A percentile compares a stretch with the other conserved stretches of the same genome.
These are phyloP conservation scores for Pseudomugil gertrudae DNA, from an alignment of 2,797 vertebrate species.

Conservation along the genomic window DNA sequence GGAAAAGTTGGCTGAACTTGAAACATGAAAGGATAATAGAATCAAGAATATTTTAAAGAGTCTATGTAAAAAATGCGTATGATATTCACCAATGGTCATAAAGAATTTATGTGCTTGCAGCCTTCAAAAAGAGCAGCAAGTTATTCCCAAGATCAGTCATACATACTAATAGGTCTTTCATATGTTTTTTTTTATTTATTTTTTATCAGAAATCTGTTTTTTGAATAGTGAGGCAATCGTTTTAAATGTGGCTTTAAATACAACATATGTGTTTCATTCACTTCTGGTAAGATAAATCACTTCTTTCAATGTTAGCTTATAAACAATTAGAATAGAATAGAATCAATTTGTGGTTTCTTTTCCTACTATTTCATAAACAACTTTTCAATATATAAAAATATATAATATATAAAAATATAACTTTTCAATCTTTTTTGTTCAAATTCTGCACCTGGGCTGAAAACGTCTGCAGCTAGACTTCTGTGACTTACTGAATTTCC, in stretches of 20 bases:
- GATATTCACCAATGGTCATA: slow-evolving; percentile 68
- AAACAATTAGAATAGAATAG: neutral
- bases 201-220: slow-evolving; percentile 52
- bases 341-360: neutral
- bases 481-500: slow-evolving; percentile 1
- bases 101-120: slow-evolving; percentile 71
- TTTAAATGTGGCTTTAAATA: slow-evolving; percentile 62
- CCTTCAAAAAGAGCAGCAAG: slow-evolving; percentile 65
- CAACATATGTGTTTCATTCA: slow-evolving; percentile 35
- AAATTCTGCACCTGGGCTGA: neutral
- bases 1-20: slow-evolving; percentile 17
- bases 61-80: slow-evolving; percentile 72
- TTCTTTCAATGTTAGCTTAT: slow-evolving; percentile 22
- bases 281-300: slow-evolving; percentile 25
- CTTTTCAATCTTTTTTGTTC: neutral
- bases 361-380: neutral
- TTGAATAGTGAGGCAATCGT: slow-evolving; percentile 61
- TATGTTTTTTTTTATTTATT: slow-evolving; percentile 55
- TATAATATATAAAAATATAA: no score
- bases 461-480: neutral
- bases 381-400: neutral
- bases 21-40: slow-evolving; percentile 56
- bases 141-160: slow-evolving; percentile 66
- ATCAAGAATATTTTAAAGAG: slow-evolving; percentile 58
- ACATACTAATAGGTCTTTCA: slow-evolving; percentile 68